Conservation (phyloP, 2,113 vertebrate species). For the Panthera leo region DNA sequence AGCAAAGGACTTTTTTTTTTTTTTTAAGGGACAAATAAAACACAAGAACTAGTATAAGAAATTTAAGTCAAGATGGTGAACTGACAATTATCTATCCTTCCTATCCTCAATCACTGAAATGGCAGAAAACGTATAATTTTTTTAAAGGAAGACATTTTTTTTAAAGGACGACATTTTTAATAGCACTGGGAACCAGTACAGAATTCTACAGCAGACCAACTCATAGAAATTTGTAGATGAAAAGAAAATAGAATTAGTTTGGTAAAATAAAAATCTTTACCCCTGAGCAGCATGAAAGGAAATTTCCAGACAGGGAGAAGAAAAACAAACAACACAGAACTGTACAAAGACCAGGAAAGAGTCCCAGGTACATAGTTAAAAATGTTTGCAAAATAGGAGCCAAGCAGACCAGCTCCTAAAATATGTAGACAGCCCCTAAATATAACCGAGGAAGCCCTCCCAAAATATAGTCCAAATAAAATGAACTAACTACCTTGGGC, state of each 20-base stretch:
- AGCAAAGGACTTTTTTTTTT: background rate
- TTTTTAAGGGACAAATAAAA: background rate
- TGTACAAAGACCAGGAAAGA: background rate
- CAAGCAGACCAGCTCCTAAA: background rate
- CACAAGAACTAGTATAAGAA: background rate
- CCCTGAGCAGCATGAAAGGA: background rate
- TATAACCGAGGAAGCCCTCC: background rate
- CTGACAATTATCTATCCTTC: background rate
- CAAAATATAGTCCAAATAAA: background rate
- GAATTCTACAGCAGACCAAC: background rate
- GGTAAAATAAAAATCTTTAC: background rate
- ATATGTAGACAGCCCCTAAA: background rate
- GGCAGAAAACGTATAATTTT: background rate
- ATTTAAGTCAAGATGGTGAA: background rate
- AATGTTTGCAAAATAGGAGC: background rate
- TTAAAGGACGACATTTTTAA: background rate
- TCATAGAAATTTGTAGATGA: background rate
- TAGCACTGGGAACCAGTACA: background rate
- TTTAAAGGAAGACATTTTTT: background rate
- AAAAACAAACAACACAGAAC: background rate
- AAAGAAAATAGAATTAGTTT: background rate
- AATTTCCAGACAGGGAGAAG: background rate
- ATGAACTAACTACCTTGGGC: background rate
- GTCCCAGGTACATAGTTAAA: background rate
- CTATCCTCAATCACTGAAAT: background rate